Conservation (phyloP, 2,888 invertebrate genomes). For the Diadegma fenestrale region DNA sequence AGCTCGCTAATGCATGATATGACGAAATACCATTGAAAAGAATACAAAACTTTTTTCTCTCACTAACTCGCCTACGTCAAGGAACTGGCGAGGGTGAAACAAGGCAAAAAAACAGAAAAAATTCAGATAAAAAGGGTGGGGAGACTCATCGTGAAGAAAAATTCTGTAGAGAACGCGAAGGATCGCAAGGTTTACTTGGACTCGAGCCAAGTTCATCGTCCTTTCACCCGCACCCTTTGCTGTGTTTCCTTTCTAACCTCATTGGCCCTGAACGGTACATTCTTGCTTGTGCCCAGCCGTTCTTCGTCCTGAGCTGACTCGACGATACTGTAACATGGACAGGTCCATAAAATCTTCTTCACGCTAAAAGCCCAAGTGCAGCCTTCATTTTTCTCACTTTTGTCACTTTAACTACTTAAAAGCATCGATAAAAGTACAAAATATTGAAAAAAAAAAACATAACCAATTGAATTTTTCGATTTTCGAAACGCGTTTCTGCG, state of each 20-base stretch:
- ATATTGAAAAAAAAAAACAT: constrained; percentile 1
- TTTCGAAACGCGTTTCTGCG: neutral
- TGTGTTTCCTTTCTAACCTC: constrained; percentile 2
- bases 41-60: neutral
- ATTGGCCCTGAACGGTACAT: neutral
- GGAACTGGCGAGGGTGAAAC: neutral
- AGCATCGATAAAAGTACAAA: constrained; percentile 8
- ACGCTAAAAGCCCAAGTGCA: neutral
- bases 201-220: constrained; percentile 47
- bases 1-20: neutral
- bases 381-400: constrained; percentile 26
- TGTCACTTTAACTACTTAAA: neutral
- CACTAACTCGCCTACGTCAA: neutral
- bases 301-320: constrained; percentile 1
- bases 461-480: neutral
- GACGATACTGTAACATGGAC: constrained; percentile 22
- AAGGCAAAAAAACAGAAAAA: neutral
- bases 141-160: constrained; percentile 49
- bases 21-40: neutral
- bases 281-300: constrained; percentile 1
- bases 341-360: constrained; percentile 16
- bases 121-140: neutral
- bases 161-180: constrained; percentile 50
- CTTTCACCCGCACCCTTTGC: constrained; percentile 5
- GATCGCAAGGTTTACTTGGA: constrained; percentile 55